Base-by-base conservation (phyloP, 2,888 invertebrate genomes). In the Gnatocerus cornutus region DNA sequence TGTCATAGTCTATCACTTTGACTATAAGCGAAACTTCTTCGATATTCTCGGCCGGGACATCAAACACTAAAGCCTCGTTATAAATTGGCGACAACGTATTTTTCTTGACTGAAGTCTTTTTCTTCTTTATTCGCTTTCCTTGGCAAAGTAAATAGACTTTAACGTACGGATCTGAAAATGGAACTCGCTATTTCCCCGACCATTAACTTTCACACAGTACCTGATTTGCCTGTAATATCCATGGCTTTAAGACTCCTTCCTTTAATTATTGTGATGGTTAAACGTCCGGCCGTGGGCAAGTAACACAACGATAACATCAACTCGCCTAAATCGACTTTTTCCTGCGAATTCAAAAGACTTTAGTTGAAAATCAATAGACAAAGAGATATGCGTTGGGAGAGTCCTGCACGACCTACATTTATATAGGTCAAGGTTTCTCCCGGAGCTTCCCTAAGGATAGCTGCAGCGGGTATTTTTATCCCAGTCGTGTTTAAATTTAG, bases 51-150 rank as follows among this genome's bases (percentile, higher is more conserved):
- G 92, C 89, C 0, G 95, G 94, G 9, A 98, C 91, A 81, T 98
- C 97, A 83, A 97, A 98, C 7, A 96, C 95, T 72, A 98, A 86
- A 0, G 96, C 96, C 83, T 98, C 98, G 82, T 98, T 97, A 86
- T 95, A 98, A 0, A 97, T 92, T 0, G 97, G 97, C 81, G 90
- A 92, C 0, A 97, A 87, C 0, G 94, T 96, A 77, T 93, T 93
- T 81, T 93, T 92, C 83, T 95, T 93, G 0, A 97, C 96, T 0
- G 94, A 92, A 0, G 98, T 97, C 84, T 97, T 97, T 85, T 95
- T 94, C 87, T 97, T 97, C 86, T 96, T 96, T 78, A 97, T 93
- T 69, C 96, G 88, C 82, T 95, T 95, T 1, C 94, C 94, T 84
- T 94, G 93, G 80, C 94, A 94, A 76, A 96, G 89, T 65, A 98